Percentiles rank a stretch among this genome's conserved stretches.
These are phyloP conservation scores for Porphyrio hochstetteri DNA, from an alignment of 2,113 vertebrate genomes.

Conservation along the genomic window DNA sequence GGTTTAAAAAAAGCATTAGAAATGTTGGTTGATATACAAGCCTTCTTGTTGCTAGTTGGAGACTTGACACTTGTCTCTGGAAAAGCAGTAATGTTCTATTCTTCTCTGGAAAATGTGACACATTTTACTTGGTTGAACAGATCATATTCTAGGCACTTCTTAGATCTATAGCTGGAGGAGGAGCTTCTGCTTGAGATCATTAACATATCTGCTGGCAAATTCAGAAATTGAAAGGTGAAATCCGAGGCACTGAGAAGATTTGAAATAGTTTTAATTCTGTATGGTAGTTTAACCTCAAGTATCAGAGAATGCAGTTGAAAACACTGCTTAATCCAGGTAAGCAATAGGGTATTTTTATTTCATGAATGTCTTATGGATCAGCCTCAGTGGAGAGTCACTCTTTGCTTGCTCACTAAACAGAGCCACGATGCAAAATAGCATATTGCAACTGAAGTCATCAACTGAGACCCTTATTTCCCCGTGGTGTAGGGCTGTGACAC, in stretches of 20 bases:
- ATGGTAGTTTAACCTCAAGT: background rate
- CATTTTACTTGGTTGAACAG: background rate
- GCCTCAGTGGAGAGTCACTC: background rate
- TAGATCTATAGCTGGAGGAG: background rate
- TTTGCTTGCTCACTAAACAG: background rate
- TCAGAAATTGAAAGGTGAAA: background rate
- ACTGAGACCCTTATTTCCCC: background rate
- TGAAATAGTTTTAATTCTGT: background rate
- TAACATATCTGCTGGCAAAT: background rate
- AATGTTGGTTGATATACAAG: background rate
- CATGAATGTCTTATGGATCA: background rate
- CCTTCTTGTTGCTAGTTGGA: background rate
- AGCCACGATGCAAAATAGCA: background rate
- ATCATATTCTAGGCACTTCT: background rate
- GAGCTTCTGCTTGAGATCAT: background rate
- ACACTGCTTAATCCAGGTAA: background rate
- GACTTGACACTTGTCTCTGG: background rate
- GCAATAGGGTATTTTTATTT: background rate
- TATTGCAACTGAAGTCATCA: background rate
- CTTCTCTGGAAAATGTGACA: background rate
- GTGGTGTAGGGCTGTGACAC: background rate
- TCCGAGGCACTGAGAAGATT: background rate
- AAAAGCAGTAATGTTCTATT: slow-evolving; percentile 6
- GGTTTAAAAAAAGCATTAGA: background rate
- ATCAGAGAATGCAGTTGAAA: background rate